These are phyloP conservation scores for Muraenolepis orangiensis DNA, from an alignment of 2,797 vertebrate species.

Conservation along the genomic window DNA sequence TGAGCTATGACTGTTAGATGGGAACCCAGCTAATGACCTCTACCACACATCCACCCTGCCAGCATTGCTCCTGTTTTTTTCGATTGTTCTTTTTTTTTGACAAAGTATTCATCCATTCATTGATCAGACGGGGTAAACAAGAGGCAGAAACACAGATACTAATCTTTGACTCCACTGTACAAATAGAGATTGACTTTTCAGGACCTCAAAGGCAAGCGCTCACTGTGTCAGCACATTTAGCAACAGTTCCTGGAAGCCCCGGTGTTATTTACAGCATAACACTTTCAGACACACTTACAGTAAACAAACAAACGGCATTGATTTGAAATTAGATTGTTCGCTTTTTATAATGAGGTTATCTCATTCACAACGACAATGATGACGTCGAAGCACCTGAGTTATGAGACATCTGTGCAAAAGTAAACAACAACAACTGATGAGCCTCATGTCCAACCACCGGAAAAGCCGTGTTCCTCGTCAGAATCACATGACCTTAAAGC, in stretches of 20 bases:
- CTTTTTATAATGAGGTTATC: background rate
- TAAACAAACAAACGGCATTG: background rate
- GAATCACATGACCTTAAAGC: background rate
- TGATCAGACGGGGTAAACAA: background rate
- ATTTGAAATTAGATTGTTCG: background rate
- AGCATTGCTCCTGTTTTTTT: too few species aligned
- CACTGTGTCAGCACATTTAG: background rate
- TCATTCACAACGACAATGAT: background rate
- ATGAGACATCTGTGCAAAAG: background rate
- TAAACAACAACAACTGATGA: background rate
- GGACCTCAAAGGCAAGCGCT: background rate
- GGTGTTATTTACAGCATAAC: background rate
- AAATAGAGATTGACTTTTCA: background rate
- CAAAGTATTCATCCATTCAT: background rate
- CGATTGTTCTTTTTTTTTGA: background rate
- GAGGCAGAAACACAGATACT: background rate
- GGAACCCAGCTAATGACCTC: background rate
- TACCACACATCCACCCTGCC: background rate
- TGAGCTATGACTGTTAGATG: too few species aligned
- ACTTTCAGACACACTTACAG: background rate
- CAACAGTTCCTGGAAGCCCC: background rate
- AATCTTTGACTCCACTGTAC: background rate
- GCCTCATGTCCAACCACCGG: background rate
- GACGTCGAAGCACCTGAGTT: background rate
- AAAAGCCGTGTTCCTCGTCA: background rate